Base-by-base conservation (phyloP, 1,140 invertebrate genomes). In the Papilio xuthus region DNA sequence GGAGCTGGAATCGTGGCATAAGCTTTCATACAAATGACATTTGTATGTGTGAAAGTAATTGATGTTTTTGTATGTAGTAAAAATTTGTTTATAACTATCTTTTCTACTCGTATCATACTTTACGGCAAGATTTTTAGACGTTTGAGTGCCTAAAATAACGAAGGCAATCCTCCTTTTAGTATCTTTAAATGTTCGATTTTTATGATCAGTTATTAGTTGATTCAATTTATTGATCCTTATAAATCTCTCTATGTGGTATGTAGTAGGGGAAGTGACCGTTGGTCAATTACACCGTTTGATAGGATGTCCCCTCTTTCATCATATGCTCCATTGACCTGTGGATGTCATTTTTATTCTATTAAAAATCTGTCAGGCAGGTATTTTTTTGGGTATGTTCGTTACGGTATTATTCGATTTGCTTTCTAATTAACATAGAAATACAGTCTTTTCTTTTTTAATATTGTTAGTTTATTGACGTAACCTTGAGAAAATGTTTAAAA, bases 1-100 rank as follows among this genome's bases (percentile, higher is more conserved):
- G 79, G 81, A 77, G 79, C 74, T 78, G 37, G 71, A 69, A 47
- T 71, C 77, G 79, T 53, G 78, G 63, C 72, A 79, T 79, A 80
- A 82, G 71, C 78, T 60, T 28, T 63, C 47, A 72, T 77, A 70
- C 63, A 20, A 44, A 32, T 67, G 60, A 67, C 53, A 76, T 76
- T 63, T 20, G 53, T 20, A 71, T 78, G 74, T 42, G 32, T 32
- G 26, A 60, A 37, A 77, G 74, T 77, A 9, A 77, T 73, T 13
- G 42, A 28, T 73, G 71, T 28, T 73, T 69, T 8, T 23, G 69
- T 41, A 42, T 41, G 20, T 18, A 26, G 13, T 15, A 13, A 63
- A 28, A 26, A 63, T 63, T 28, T 63, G 60, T 10, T 63, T 1
- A 28, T 63, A 60, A 23, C 15, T 18, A 15, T 18, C 18, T 18